A percentile compares a stretch with the other conserved stretches of the same genome.
phyloP scores from a whole-genome alignment of 1,140 invertebrate species.

The Diabrotica virgifera region DNA sequence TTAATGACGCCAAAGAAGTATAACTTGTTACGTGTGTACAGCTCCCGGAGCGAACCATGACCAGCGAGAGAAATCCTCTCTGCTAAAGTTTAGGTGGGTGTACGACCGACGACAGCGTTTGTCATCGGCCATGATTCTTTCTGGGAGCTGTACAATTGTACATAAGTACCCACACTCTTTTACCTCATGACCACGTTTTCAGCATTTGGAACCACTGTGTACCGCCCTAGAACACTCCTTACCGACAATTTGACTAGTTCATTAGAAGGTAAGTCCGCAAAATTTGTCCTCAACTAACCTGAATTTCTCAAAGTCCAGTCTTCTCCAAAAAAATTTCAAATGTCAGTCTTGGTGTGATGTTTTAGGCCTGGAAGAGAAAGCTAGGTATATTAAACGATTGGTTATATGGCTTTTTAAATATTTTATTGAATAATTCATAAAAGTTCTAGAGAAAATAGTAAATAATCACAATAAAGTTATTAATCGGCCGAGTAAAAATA shows the following conservation, averaged over 20 bases:
- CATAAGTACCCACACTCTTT: no score
- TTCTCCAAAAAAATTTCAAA: constrained; percentile 50
- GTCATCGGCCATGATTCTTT: no score
- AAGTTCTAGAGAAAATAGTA: constrained; percentile 32
- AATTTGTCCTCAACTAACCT: constrained; percentile 49
- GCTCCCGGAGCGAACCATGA: no score
- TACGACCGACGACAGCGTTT: no score
- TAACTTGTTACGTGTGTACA: no score
- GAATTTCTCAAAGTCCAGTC: constrained; percentile 48
- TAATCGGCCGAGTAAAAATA: constrained; percentile 24
- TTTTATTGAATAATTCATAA: constrained; percentile 34
- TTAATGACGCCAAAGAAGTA: no score
- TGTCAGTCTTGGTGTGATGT: constrained; percentile 48
- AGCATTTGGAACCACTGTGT: no score
- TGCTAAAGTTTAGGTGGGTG: no score
- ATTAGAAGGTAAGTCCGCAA: constrained; percentile 47
- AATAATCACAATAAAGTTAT: constrained; percentile 30
- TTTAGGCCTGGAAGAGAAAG: constrained; percentile 48
- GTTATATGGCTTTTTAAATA: constrained; percentile 26
- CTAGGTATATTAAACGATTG: constrained; percentile 41
- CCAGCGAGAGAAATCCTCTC: no score
- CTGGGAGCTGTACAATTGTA: no score
- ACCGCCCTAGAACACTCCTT: neutral
- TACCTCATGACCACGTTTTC: no score
- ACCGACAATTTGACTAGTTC: constrained; percentile 14